A percentile compares a stretch with the other conserved stretches of the same genome.
phyloP scores from a whole-genome alignment of 2,113 vertebrate genomes.

The Stercorarius parasiticus region DNA sequence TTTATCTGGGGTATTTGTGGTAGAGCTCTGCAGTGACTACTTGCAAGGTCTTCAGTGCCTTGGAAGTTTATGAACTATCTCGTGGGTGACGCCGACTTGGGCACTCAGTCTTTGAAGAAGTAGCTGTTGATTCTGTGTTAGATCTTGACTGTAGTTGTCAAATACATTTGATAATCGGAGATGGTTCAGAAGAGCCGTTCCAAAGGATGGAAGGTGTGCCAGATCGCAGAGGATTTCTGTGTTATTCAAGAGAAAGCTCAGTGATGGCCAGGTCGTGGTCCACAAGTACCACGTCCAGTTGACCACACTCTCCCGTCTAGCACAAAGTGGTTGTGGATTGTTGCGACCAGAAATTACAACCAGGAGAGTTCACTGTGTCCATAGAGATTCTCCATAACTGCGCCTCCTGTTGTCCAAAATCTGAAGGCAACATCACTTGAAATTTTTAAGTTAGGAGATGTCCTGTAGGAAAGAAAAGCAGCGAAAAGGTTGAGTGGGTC shows the following conservation, averaged over 20 bases:
- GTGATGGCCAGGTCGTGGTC: background rate
- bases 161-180: background rate
- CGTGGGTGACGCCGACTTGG: background rate
- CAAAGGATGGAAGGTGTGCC: background rate
- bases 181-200: background rate
- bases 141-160: background rate
- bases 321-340: background rate
- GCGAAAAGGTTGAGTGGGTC: background rate
- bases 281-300: background rate
- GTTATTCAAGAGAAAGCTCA: background rate
- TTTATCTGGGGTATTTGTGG: background rate
- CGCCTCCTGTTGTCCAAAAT: background rate
- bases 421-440: background rate
- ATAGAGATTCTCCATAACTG: background rate
- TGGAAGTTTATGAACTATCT: background rate
- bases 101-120: background rate
- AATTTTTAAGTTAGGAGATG: background rate
- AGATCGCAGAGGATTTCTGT: background rate
- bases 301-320: background rate
- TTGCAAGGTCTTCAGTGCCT: background rate
- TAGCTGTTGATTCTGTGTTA: background rate
- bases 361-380: background rate
- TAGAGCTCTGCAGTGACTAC: background rate
- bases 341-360: background rate
- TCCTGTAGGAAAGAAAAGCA: background rate